These are phyloP conservation scores for Mizuhopecten yessoensis DNA, from an alignment of 1,140 invertebrate genomes.

Conservation along the genomic window DNA sequence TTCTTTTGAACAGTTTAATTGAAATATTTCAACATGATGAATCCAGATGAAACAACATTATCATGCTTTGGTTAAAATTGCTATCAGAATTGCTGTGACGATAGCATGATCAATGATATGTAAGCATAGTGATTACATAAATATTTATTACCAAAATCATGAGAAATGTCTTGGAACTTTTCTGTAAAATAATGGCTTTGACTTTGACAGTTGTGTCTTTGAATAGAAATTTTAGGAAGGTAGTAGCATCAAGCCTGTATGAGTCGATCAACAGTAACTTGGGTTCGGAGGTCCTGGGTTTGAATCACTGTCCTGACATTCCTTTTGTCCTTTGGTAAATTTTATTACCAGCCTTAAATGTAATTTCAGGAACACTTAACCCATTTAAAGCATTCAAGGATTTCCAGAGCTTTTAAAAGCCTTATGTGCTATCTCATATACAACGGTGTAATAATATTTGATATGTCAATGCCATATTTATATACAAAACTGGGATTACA, in stretches of 20 bases:
- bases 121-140: too few species aligned
- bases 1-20: background rate
- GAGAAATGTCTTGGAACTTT: background rate
- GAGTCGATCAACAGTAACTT: too few species aligned
- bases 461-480: constrained; percentile 1
- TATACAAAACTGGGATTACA: background rate
- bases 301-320: background rate
- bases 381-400: background rate
- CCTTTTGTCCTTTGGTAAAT: background rate
- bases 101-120: background rate
- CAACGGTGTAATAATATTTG: constrained; percentile 18
- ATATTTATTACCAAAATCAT: too few species aligned
- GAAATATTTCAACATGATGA: background rate
- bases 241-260: too few species aligned
- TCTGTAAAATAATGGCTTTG: background rate
- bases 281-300: background rate
- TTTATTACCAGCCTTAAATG: background rate
- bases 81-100: background rate
- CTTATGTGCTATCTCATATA: background rate
- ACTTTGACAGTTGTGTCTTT: too few species aligned
- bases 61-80: background rate
- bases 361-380: background rate
- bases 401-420: background rate
- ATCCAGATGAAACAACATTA: background rate
- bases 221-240: too few species aligned